A percentile compares a stretch with the other conserved stretches of the same genome.
Evolutionary conservation across 2,113 vertebrate species (phyloP).

Genomic region (Geococcyx californianus): DNA sequence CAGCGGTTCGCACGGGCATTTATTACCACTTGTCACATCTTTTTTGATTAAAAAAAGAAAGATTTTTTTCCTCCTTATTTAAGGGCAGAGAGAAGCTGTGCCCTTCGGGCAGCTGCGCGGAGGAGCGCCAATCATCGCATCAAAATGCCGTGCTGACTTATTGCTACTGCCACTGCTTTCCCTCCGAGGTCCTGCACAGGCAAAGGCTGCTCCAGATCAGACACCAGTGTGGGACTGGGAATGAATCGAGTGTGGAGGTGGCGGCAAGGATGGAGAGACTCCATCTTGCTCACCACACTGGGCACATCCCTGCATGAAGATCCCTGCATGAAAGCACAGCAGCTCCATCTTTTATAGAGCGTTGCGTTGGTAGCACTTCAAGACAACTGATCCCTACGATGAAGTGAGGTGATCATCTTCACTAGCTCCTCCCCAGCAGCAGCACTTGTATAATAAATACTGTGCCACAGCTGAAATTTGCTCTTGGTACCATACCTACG

Average conservation of each 20-base stretch:
- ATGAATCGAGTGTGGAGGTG: not conserved
- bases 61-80: not conserved
- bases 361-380: not conserved
- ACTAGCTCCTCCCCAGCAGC: not conserved
- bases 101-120: not conserved
- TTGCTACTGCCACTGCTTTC: not conserved
- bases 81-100: not conserved
- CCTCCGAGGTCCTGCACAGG: not conserved
- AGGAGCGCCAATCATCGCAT: not conserved
- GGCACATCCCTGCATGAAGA: not conserved
- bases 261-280: not conserved
- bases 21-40: not conserved
- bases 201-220: not conserved
- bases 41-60: not conserved
- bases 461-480: not conserved
- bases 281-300: accelerated
- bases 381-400: not conserved
- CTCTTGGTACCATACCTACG: not conserved
- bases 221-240: not conserved
- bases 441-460: not conserved
- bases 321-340: too few species aligned
- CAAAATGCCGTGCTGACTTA: not conserved
- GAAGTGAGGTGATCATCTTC: not conserved
- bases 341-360: not conserved
- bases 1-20: not conserved